Evolutionary conservation across 2,888 invertebrate genomes (phyloP).

Genomic region (Epinotia brunnichana): DNA sequence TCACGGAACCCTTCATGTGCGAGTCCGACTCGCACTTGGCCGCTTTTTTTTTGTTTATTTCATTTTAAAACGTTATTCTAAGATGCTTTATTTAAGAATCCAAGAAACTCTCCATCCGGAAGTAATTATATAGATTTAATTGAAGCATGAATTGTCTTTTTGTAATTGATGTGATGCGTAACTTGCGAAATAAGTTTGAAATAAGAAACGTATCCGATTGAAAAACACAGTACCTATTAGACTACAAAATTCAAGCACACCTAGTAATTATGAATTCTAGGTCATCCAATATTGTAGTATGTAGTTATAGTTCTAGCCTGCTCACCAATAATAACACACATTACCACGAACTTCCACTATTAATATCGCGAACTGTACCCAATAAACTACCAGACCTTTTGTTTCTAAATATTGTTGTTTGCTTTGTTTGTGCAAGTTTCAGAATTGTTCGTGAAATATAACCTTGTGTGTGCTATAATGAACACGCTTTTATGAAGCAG

Average conservation of each 20-base stretch:
- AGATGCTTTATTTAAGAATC: too few relatives aligned
- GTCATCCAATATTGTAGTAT: background rate
- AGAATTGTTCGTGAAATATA: conserved; percentile 2
- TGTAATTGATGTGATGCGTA: too few relatives aligned
- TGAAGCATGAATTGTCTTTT: too few relatives aligned
- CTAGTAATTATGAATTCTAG: background rate
- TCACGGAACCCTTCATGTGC: too few relatives aligned
- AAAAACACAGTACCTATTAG: too few relatives aligned
- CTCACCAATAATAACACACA: conserved; percentile 23
- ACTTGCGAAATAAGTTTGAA: too few relatives aligned
- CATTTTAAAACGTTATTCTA: too few relatives aligned
- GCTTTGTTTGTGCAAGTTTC: conserved; percentile 12
- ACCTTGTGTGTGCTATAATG: background rate
- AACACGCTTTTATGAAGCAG: background rate
- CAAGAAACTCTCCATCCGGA: too few relatives aligned
- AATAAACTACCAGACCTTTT: conserved; percentile 19
- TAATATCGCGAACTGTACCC: background rate
- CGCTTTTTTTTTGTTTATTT: too few relatives aligned
- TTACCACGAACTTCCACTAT: conserved; percentile 28
- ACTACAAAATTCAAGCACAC: background rate
- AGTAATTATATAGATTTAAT: too few relatives aligned
- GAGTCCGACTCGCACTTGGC: too few relatives aligned
- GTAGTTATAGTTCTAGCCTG: background rate
- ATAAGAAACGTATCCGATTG: too few relatives aligned
- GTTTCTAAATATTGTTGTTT: conserved; percentile 27